Conservation (phyloP, 2,888 invertebrate genomes). For the Cosmopolites sordidus region DNA sequence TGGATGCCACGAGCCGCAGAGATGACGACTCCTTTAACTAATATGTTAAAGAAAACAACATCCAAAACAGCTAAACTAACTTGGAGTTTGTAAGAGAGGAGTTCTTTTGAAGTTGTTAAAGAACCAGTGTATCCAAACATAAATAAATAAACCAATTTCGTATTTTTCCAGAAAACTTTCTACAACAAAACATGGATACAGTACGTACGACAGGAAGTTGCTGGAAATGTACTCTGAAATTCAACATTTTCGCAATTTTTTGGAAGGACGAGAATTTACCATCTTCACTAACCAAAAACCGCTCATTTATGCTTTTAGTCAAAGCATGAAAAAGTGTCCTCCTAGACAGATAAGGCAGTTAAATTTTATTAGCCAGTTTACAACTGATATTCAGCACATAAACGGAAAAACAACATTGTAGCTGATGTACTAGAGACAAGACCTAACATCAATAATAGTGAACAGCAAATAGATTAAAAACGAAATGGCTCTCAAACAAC, state of each 20-base stretch:
- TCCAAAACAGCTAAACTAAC: slow-evolving; percentile 15
- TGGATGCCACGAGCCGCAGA: slow-evolving; percentile 24
- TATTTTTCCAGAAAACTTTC: slow-evolving; percentile 15
- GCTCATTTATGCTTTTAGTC: slow-evolving; percentile 7
- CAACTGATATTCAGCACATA: slow-evolving; percentile 11
- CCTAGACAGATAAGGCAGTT: slow-evolving; percentile 9
- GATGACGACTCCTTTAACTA: slow-evolving; percentile 16
- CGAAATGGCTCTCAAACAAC: no score
- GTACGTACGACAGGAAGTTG: slow-evolving; percentile 45
- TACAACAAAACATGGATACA: slow-evolving; percentile 35
- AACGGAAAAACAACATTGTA: no score
- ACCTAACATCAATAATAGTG: no score
- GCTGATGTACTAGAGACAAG: no score
- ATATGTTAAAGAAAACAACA: slow-evolving; percentile 5
- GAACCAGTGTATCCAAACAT: neutral
- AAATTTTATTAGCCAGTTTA: slow-evolving; percentile 10
- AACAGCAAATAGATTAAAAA: no score
- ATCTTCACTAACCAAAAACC: slow-evolving; percentile 43
- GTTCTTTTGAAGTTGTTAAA: neutral
- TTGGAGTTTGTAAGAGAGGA: slow-evolving; percentile 1
- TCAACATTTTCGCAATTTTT: slow-evolving; percentile 39
- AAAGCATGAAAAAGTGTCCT: slow-evolving; percentile 27
- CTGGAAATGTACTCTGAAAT: slow-evolving; percentile 42
- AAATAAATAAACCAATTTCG: neutral
- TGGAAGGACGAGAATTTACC: slow-evolving; percentile 40